These are phyloP conservation scores for Herminia tarsipennalis DNA, from an alignment of 2,888 invertebrate genomes.

Conservation along the genomic window DNA sequence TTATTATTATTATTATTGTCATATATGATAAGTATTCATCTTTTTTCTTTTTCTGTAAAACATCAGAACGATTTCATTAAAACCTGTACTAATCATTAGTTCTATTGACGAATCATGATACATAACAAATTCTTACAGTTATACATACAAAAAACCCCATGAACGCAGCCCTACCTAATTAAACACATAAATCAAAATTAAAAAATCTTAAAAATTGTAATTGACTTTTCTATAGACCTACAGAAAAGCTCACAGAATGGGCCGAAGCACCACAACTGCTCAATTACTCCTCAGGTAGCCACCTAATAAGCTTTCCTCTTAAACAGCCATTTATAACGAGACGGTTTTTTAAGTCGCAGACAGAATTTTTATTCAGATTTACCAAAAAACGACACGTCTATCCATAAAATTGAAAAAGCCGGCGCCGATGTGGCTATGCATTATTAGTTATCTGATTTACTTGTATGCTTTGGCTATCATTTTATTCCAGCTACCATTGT, in stretches of 20 bases:
- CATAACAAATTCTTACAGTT: no score
- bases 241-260: background rate
- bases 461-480: no score
- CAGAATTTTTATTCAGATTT: background rate
- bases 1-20: no score
- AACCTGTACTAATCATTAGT: no score
- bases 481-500: no score
- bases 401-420: background rate
- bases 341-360: background rate
- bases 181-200: background rate
- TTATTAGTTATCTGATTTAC: no score
- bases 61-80: no score
- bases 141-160: background rate
- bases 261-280: background rate
- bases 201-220: background rate
- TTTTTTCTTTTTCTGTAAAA: no score
- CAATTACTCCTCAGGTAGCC: background rate
- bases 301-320: background rate
- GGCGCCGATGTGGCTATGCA: no score
- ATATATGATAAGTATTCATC: no score
- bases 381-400: background rate
- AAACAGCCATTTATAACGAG: constrained; percentile 7
- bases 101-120: no score
- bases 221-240: background rate
- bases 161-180: background rate